Base-by-base conservation (phyloP, 2,888 invertebrate species). In the Apamea sordens region DNA sequence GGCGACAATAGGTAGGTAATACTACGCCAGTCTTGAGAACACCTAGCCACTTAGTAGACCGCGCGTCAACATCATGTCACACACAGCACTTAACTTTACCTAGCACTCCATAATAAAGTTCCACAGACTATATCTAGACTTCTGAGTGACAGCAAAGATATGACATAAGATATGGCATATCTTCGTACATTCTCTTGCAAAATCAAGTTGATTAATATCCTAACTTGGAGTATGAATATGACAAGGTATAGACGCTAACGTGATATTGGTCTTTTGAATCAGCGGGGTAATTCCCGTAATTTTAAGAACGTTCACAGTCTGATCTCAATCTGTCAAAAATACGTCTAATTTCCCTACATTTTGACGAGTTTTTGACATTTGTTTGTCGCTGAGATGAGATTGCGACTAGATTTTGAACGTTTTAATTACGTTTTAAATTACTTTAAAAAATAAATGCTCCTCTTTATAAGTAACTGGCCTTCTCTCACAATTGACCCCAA, bases 11-110 rank as follows among this genome's bases (percentile, higher is more conserved):
- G 6, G 13, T 41, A 36, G 7, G 28, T 67, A 80, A 36, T 18
- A 41, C 24, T 21, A 68, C 11, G 21, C 50, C 8, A 32, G 32
- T 67, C 80, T 61, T 41, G 41, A 32, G 32, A 56, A 50, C 3
- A 73, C n/a, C 59, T 15, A 47, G 47, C 47, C 63, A 64, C 63
- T 76, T 76, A 64, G 56, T 36, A 69, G 68, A 69, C 61, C 24
- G 18, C 36, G 28, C 47, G 69, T 76, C 53, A 82, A 80, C 41
- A 76, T 47, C 10, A 56, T 56, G 61, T 64, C 56, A 36, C n/a
- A 76, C 56, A 36, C n/a, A 76, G 28, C 83, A 82, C 83, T 82
- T 69, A 69, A 82, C 63, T 68, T 63, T 28, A 47, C 76, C 68
- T 56, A 68, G 56, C 61, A 41, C 44, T 73, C n/a, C 4, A 18